Conservation (phyloP, 2,888 invertebrate species). For the Kuschelorhynchus macadamiae region DNA sequence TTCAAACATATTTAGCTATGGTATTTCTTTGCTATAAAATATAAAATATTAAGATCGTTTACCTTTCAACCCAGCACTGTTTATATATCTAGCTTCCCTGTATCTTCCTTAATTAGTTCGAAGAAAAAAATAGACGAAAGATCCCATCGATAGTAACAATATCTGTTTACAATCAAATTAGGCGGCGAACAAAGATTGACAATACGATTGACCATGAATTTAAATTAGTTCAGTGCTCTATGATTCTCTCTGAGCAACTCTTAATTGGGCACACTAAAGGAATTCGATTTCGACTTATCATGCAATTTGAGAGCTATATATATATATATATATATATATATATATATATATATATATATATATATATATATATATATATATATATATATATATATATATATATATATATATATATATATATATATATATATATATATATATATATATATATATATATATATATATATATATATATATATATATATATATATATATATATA, state of each 20-base stretch:
- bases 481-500: too few species aligned
- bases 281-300: constrained; percentile 35
- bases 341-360: too few species aligned
- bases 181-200: constrained; percentile 32
- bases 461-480: too few species aligned
- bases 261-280: constrained; percentile 37
- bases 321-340: too few species aligned
- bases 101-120: constrained; percentile 33
- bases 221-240: constrained; percentile 49
- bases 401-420: too few species aligned
- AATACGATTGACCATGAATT: constrained; percentile 38
- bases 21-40: too few species aligned
- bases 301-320: constrained; percentile 32
- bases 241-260: constrained; percentile 38
- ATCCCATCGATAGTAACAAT: constrained; percentile 39
- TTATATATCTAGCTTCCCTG: background rate
- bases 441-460: too few species aligned
- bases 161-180: constrained; percentile 49
- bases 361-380: too few species aligned
- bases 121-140: constrained; percentile 26
- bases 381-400: too few species aligned
- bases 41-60: constrained; percentile 14
- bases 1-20: too few species aligned
- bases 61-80: constrained; percentile 16
- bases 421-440: too few species aligned